These are phyloP conservation scores for Chondrosia reniformis DNA, from an alignment of 37 sponge, comb jelly and placozoan genomes.

Conservation along the genomic window DNA sequence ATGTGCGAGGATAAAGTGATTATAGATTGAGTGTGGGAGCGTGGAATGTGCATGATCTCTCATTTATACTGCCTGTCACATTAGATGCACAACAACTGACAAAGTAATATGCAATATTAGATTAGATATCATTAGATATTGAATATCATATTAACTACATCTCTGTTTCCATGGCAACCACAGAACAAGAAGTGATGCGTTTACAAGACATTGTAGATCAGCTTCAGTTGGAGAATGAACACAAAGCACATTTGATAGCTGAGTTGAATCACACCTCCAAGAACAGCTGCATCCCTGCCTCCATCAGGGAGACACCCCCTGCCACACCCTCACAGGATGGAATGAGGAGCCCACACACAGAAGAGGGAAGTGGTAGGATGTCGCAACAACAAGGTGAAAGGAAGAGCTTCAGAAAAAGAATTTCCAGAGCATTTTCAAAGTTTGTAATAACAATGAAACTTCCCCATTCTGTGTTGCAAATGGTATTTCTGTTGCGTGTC, in stretches of 20 bases:
- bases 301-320: no score
- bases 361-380: neutral
- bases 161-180: no score
- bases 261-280: constrained; percentile 13
- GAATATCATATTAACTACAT: no score
- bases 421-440: neutral
- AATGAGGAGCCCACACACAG: neutral
- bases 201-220: neutral
- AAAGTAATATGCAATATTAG: no score
- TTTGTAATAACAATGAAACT: no score
- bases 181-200: neutral
- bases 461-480: neutral
- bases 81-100: no score
- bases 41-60: no score
- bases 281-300: neutral
- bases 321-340: neutral
- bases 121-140: no score
- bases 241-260: constrained; percentile 2
- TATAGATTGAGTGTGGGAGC: no score
- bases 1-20: no score
- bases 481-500: neutral
- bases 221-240: constrained; percentile 13
- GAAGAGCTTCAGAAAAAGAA: constrained; percentile 1
- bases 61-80: no score
- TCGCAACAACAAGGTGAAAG: neutral